phyloP scores from a whole-genome alignment of 2,888 invertebrate genomes.

The Perizoma affinitatum region DNA sequence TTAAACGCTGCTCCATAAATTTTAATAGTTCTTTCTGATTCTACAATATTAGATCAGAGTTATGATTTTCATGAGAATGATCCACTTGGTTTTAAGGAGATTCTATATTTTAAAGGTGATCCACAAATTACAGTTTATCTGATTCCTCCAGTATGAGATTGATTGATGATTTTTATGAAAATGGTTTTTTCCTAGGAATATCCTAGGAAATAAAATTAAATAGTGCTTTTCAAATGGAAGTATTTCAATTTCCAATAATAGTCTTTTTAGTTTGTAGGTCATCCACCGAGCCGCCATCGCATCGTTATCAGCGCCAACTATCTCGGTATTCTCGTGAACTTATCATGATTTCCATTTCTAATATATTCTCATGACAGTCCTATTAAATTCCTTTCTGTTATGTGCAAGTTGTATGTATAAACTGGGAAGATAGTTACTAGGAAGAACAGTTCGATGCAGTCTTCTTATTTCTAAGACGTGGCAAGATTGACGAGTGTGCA shows the following conservation, averaged over 20 bases:
- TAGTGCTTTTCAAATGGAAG: too few relatives aligned
- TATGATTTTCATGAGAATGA: background rate
- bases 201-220: too few relatives aligned
- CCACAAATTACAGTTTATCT: too few relatives aligned
- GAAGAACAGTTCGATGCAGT: constrained; percentile 7
- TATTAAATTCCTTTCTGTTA: constrained; percentile 7
- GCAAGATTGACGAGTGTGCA: constrained; percentile 10
- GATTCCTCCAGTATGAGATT: too few relatives aligned
- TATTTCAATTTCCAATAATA: too few relatives aligned
- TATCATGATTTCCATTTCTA: constrained; percentile 4
- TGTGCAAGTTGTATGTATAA: constrained; percentile 6
- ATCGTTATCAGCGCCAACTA: background rate
- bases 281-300: too few relatives aligned
- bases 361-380: constrained; percentile 6
- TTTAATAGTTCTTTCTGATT: background rate
- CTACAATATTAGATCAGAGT: background rate
- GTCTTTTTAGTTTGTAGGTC: too few relatives aligned
- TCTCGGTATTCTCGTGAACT: constrained; percentile 1
- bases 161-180: too few relatives aligned
- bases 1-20: background rate
- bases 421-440: constrained; percentile 1
- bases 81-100: background rate
- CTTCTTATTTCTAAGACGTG: constrained; percentile 6
- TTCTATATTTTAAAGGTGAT: too few relatives aligned
- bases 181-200: too few relatives aligned